These are phyloP conservation scores for Drosophila takahashii DNA, from an alignment of 1,140 invertebrate genomes.

Conservation along the genomic window DNA sequence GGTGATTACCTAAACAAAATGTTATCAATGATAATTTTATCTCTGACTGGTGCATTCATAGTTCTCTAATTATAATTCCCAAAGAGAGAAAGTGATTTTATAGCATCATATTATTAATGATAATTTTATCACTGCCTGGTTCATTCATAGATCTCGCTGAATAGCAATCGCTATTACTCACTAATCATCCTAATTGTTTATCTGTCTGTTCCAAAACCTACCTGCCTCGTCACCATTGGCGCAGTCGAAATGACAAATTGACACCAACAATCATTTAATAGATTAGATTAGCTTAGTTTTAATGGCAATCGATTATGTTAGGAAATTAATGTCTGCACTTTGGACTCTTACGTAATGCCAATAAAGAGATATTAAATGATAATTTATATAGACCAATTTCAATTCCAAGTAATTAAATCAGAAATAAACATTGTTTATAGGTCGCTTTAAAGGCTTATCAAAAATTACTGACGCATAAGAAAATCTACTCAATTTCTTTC, in stretches of 20 bases:
- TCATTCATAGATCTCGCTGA: constrained; percentile 2
- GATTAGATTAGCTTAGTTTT: constrained; percentile 5
- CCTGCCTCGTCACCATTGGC: constrained; percentile 1
- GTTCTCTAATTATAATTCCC: neutral
- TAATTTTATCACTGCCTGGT: constrained; percentile 2
- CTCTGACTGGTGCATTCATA: constrained; percentile 2
- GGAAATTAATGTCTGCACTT: neutral
- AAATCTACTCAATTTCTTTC: too few relatives aligned
- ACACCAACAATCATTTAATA: neutral
- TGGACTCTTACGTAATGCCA: neutral
- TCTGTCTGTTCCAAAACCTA: constrained; percentile 7
- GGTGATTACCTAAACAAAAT: neutral
- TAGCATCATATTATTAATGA: neutral
- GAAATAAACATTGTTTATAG: too few relatives aligned
- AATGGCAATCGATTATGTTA: neutral
- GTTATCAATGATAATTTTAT: neutral
- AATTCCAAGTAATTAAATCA: neutral
- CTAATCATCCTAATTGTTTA: constrained; percentile 19
- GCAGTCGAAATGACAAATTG: constrained; percentile 2
- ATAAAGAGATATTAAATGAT: neutral
- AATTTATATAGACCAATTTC: neutral
- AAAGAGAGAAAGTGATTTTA: too few relatives aligned
- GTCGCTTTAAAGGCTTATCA: neutral
- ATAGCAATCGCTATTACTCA: neutral
- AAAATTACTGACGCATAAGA: neutral